Evolutionary conservation across 1,140 invertebrate genomes (phyloP).

Genomic region (Mactra quadrangularis): DNA sequence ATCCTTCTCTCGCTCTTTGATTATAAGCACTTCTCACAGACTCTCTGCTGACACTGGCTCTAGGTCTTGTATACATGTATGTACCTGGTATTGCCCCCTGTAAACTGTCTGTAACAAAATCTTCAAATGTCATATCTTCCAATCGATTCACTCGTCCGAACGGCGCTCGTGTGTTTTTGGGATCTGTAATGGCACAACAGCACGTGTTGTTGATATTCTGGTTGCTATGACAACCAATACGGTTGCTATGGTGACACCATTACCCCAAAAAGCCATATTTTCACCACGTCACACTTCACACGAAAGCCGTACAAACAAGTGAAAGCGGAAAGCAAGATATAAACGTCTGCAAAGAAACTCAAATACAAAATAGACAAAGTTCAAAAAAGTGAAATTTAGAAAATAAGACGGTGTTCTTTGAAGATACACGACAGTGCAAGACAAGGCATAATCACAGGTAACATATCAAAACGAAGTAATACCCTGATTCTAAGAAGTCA

Average conservation of each 20-base stretch:
- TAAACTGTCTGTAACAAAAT: conserved; percentile 65
- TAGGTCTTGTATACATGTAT: conserved; percentile 59
- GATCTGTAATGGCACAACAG: conserved; percentile 41
- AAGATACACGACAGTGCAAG: too few species aligned
- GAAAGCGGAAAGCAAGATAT: too few species aligned
- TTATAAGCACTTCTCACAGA: conserved; percentile 69
- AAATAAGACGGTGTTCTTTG: too few species aligned
- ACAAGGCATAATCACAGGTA: too few species aligned
- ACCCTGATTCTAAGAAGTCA: too few species aligned
- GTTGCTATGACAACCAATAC: conserved; percentile 1
- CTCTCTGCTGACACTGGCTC: conserved; percentile 57
- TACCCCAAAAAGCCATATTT: conserved; percentile 27
- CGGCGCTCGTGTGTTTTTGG: conserved; percentile 37
- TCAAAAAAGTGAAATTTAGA: too few species aligned
- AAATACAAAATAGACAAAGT: too few species aligned
- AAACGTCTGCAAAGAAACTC: too few species aligned
- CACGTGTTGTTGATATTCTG: not conserved
- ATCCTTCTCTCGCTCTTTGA: conserved; percentile 75
- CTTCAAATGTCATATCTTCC: conserved; percentile 63
- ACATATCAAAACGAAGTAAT: too few species aligned
- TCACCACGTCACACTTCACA: conserved; percentile 33
- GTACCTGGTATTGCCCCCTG: conserved; percentile 62
- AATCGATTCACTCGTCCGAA: conserved; percentile 37
- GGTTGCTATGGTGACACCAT: not conserved
- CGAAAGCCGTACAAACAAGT: conserved; percentile 36